Conservation (phyloP, 2,888 invertebrate genomes). For the Hyles lineata region DNA sequence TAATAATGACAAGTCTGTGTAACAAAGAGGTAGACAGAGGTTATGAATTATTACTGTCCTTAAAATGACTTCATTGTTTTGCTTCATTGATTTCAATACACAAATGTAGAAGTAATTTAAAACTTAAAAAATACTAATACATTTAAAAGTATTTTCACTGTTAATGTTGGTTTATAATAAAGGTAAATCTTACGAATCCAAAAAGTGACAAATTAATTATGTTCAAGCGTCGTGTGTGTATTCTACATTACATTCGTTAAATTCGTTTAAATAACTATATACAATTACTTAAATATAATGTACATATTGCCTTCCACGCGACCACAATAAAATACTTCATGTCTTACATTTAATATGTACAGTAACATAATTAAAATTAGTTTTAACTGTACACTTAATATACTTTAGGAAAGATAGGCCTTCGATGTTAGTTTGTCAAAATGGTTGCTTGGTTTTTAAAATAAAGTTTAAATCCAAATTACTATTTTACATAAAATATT, state of each 20-base stretch:
- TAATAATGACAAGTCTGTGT: too few relatives aligned
- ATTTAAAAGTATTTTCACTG: too few relatives aligned
- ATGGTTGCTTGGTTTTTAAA: conserved; percentile 4
- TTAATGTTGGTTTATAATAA: too few relatives aligned
- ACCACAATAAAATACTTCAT: conserved; percentile 25
- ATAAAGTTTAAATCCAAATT: not conserved
- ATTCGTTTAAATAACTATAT: conserved; percentile 34
- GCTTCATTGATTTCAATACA: too few relatives aligned
- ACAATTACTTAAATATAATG: conserved; percentile 29
- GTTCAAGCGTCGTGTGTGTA: conserved; percentile 29
- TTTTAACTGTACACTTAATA: conserved; percentile 18
- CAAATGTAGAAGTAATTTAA: too few relatives aligned
- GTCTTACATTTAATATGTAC: conserved; percentile 28
- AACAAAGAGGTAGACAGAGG: too few relatives aligned
- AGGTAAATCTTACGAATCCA: not conserved
- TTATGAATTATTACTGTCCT: too few relatives aligned
- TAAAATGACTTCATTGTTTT: too few relatives aligned
- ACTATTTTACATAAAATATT: not conserved
- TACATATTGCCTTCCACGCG: conserved; percentile 29
- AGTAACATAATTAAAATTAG: conserved; percentile 22
- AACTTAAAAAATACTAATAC: too few relatives aligned
- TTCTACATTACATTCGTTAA: conserved; percentile 30
- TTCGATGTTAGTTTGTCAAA: conserved; percentile 9
- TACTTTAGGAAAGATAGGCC: not conserved
- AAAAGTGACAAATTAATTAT: not conserved